Evolutionary conservation across 2,113 vertebrate species (phyloP).

Genomic region (Anolis sagrei): DNA sequence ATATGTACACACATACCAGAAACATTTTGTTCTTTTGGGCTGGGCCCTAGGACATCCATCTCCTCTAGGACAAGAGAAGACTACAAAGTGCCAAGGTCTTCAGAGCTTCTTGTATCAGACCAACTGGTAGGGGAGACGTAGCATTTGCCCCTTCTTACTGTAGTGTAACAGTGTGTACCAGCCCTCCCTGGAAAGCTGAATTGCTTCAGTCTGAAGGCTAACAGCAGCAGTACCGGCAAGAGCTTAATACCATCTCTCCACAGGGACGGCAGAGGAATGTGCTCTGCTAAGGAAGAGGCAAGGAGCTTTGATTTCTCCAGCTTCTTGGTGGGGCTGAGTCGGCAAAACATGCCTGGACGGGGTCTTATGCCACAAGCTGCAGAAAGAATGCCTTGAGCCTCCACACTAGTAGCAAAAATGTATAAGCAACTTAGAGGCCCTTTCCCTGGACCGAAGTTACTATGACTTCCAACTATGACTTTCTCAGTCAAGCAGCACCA

Average conservation of each 20-base stretch:
- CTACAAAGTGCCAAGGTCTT: neutral
- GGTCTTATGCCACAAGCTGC: neutral
- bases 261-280: conserved; percentile 18
- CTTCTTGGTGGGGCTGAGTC: conserved; percentile 19
- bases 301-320: conserved; percentile 11
- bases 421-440: neutral
- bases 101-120: neutral
- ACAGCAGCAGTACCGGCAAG: neutral
- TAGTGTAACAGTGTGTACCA: neutral
- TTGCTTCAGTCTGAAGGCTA: neutral
- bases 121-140: neutral
- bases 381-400: conserved; percentile 1
- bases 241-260: conserved; percentile 5
- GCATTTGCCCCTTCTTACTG: neutral
- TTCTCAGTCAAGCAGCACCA: neutral
- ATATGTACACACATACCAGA: neutral
- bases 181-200: neutral
- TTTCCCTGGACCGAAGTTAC: neutral
- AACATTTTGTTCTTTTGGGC: conserved; percentile 10
- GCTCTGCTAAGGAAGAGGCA: neutral
- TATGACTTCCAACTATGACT: neutral
- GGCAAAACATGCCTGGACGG: conserved; percentile 20
- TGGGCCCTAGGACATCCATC: neutral
- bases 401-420: neutral
- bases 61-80: neutral